A percentile compares a stretch with the other conserved stretches of the same genome.
phyloP scores from a whole-genome alignment of 2,888 invertebrate species.

The Spicauda simplicius region DNA sequence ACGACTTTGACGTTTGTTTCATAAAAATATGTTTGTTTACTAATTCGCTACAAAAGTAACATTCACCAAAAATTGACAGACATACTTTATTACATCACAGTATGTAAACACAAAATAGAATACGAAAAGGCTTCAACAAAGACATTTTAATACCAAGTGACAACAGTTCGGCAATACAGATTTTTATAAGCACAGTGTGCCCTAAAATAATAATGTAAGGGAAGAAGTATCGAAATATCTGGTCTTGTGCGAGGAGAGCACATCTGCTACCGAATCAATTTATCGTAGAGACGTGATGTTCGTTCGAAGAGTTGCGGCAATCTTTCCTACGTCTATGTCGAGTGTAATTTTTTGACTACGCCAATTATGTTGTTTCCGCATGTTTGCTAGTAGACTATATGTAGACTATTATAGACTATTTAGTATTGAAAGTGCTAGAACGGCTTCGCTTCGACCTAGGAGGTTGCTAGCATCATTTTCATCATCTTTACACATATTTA shows the following conservation, averaged over 20 bases:
- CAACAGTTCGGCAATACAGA: neutral
- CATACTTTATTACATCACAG: neutral
- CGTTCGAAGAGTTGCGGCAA: slow-evolving; percentile 45
- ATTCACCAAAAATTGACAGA: too few relatives aligned
- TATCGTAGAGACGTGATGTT: slow-evolving; percentile 65
- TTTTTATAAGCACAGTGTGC: slow-evolving; percentile 4
- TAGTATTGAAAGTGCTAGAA: too few relatives aligned
- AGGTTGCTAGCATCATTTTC: too few relatives aligned
- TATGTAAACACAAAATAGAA: neutral
- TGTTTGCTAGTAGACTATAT: too few relatives aligned
- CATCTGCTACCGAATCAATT: slow-evolving; percentile 70
- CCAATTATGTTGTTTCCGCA: neutral
- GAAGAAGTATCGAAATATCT: slow-evolving; percentile 56
- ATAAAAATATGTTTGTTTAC: too few relatives aligned
- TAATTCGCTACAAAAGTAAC: too few relatives aligned
- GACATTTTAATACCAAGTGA: neutral
- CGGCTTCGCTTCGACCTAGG: too few relatives aligned
- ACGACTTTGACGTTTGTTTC: too few relatives aligned
- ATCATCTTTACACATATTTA: too few relatives aligned
- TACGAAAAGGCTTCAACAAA: neutral
- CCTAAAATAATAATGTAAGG: slow-evolving; percentile 61
- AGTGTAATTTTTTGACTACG: slow-evolving; percentile 30
- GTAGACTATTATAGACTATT: too few relatives aligned
- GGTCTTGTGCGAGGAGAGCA: slow-evolving; percentile 55
- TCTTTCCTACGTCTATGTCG: slow-evolving; percentile 36